These are phyloP conservation scores for Augochlora pura DNA, from an alignment of 1,140 invertebrate species.

Conservation along the genomic window DNA sequence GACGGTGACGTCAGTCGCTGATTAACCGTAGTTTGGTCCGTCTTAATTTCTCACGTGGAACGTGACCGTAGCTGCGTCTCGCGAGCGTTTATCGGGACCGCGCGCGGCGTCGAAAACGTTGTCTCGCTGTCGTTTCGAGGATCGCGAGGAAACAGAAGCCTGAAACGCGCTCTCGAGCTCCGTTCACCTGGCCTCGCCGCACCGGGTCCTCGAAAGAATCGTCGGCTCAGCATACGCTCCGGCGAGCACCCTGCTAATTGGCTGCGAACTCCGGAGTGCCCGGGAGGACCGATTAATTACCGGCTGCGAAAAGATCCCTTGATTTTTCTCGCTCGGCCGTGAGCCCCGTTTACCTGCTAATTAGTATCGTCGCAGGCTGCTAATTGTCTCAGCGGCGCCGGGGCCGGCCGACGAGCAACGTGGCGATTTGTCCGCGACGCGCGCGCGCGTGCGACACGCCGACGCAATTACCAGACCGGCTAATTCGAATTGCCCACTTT, in stretches of 20 bases:
- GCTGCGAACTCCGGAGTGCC: slow-evolving; percentile 15
- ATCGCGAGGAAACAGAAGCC: not conserved
- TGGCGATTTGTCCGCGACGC: slow-evolving; percentile 4
- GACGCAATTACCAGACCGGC: slow-evolving; percentile 10
- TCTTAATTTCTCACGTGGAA: slow-evolving; percentile 20
- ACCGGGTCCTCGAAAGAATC: slow-evolving; percentile 21
- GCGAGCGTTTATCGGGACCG: too few species aligned
- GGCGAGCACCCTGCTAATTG: slow-evolving; percentile 38
- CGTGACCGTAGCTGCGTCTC: not conserved
- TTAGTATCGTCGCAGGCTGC: slow-evolving; percentile 49
- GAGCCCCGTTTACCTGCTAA: slow-evolving; percentile 52
- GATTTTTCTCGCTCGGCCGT: slow-evolving; percentile 36
- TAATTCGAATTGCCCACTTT: not conserved
- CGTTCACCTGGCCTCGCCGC: too few species aligned
- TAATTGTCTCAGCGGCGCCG: slow-evolving; percentile 48
- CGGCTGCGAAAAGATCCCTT: slow-evolving; percentile 30
- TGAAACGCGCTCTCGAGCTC: not conserved
- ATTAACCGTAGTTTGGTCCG: slow-evolving; percentile 1
- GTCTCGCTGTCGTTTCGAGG: too few species aligned
- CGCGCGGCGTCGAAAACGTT: too few species aligned
- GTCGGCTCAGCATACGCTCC: slow-evolving; percentile 18
- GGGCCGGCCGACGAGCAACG: not conserved
- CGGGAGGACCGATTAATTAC: slow-evolving; percentile 46
- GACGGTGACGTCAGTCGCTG: slow-evolving; percentile 3
- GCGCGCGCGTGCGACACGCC: slow-evolving; percentile 2